These are phyloP conservation scores for Paracanthobrama guichenoti DNA, from an alignment of 2,113 vertebrate species.

Conservation along the genomic window DNA sequence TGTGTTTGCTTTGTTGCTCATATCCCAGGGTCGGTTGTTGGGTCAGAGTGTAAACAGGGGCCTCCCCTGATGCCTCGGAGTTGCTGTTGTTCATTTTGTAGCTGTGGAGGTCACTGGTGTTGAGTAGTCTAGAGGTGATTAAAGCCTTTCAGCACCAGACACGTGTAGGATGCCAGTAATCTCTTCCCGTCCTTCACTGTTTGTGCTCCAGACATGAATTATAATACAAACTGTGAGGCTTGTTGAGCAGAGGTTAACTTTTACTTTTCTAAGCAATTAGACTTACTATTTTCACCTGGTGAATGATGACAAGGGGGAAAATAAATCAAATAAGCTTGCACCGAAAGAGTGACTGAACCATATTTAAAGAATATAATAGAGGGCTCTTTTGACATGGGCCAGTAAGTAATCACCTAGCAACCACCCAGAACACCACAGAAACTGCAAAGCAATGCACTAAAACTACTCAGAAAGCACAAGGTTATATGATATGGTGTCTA, in stretches of 20 bases:
- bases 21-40: neutral
- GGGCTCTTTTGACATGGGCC: too few species aligned
- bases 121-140: neutral
- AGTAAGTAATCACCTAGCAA: too few species aligned
- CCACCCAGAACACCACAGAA: too few species aligned
- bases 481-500: too few species aligned
- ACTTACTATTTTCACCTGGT: neutral
- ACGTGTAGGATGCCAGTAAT: neutral
- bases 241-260: neutral
- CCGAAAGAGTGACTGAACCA: neutral
- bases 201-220: neutral
- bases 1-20: neutral
- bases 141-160: neutral
- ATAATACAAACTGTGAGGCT: neutral
- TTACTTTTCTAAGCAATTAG: neutral
- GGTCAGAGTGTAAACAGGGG: neutral
- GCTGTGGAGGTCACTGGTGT: neutral
- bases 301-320: neutral
- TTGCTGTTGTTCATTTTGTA: constrained; percentile 37
- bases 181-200: neutral
- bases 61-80: constrained; percentile 1
- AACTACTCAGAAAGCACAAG: too few species aligned
- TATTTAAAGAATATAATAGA: too few species aligned
- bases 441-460: too few species aligned
- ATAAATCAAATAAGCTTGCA: neutral